A percentile compares a stretch with the other conserved stretches of the same genome.
Conservation (phyloP, 2,888 invertebrate genomes). For the Hypolimnas misippus region DNA sequence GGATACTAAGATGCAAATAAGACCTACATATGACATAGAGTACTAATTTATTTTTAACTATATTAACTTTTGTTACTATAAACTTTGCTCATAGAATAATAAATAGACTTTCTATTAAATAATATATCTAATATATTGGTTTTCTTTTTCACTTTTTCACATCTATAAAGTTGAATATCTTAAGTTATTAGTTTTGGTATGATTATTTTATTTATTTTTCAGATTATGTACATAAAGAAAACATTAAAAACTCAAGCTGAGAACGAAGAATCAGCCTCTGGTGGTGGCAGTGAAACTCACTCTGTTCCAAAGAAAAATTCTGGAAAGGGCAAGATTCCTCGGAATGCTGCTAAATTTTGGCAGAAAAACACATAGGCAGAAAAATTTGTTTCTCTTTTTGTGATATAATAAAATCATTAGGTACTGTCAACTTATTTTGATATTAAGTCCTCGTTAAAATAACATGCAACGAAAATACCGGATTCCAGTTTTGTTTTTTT, state of each 20-base stretch:
- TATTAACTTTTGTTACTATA: background rate
- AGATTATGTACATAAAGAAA: conserved; percentile 95
- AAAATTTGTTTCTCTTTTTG: conserved; percentile 33
- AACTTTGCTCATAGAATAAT: too few species aligned
- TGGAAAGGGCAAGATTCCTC: conserved; percentile 86
- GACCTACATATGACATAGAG: too few species aligned
- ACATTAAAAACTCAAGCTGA: conserved; percentile 93
- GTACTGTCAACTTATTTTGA: conserved; percentile 33
- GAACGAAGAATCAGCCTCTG: conserved; percentile 93
- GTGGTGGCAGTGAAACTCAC: conserved; percentile 82
- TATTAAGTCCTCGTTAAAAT: background rate
- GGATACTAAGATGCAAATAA: too few species aligned
- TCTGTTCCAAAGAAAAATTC: conserved; percentile 90
- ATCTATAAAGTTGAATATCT: background rate
- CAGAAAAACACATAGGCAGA: conserved; percentile 79
- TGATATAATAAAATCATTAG: conserved; percentile 44
- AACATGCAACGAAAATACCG: background rate
- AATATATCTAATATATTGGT: too few species aligned
- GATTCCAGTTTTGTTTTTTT: background rate
- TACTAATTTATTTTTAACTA: too few species aligned
- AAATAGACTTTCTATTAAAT: too few species aligned
- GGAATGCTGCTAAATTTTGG: conserved; percentile 89
- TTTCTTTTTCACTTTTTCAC: too few species aligned
- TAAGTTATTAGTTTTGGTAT: background rate
- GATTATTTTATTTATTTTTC: conserved; percentile 37